Conservation (phyloP, 2,888 invertebrate genomes). For the Apotomis capreana region DNA sequence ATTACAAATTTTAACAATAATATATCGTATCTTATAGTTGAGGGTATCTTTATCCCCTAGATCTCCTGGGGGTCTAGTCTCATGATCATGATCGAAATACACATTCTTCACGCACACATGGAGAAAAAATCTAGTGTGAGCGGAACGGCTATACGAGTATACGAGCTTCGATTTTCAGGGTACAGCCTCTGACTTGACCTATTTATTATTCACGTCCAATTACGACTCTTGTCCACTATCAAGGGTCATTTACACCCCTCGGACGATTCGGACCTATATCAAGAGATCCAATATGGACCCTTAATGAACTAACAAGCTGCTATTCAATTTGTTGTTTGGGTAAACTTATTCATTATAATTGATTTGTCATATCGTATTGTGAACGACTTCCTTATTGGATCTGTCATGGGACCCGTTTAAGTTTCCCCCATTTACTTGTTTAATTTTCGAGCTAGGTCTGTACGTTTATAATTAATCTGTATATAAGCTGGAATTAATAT, state of each 20-base stretch:
- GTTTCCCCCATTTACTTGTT: not conserved
- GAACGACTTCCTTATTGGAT: not conserved
- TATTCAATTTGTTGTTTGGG: conserved; percentile 20
- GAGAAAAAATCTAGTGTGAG: too few species aligned
- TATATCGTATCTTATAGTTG: too few species aligned
- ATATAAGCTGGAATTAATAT: too few species aligned
- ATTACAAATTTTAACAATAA: too few species aligned
- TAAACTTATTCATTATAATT: not conserved
- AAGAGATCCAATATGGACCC: conserved; percentile 8
- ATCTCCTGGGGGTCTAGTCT: too few species aligned
- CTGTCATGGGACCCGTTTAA: not conserved
- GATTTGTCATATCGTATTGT: not conserved
- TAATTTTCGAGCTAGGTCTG: not conserved
- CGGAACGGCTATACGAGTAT: too few species aligned
- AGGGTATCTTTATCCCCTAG: too few species aligned
- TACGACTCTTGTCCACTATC: conserved; percentile 28
- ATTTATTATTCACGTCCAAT: conserved; percentile 38
- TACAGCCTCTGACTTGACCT: not conserved
- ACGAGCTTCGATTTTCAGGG: too few species aligned
- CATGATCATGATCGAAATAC: too few species aligned
- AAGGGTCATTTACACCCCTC: conserved; percentile 26
- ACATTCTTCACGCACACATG: too few species aligned
- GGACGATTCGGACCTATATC: conserved; percentile 20
- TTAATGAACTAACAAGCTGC: conserved; percentile 14
- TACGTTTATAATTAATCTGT: too few species aligned